A percentile compares a stretch with the other conserved stretches of the same genome.
Evolutionary conservation across 2,113 vertebrate genomes (phyloP).

Genomic region (Tragulus kanchil): DNA sequence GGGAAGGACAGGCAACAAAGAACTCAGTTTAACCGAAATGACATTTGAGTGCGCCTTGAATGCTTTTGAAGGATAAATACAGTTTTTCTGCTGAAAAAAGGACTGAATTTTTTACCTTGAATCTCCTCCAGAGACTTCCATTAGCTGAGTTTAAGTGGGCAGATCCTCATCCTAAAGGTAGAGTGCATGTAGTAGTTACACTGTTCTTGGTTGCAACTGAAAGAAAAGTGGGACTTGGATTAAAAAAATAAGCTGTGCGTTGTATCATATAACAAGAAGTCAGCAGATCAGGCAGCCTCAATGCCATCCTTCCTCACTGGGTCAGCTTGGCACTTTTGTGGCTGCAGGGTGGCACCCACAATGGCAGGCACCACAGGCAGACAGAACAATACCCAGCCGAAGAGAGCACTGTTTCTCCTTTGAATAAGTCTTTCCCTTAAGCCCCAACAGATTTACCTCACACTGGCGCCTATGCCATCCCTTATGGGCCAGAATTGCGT

Average conservation of each 20-base stretch:
- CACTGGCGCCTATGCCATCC: not conserved
- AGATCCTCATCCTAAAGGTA: not conserved
- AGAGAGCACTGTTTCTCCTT: not conserved
- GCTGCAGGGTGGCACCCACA: not conserved
- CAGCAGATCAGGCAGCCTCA: too few relatives aligned
- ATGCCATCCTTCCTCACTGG: not conserved
- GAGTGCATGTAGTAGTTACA: not conserved
- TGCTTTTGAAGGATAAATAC: not conserved
- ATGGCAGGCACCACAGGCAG: not conserved
- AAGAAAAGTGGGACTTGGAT: not conserved
- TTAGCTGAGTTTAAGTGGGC: not conserved
- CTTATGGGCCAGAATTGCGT: not conserved
- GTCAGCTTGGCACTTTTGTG: not conserved
- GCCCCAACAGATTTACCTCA: not conserved
- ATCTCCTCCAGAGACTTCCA: conserved; percentile 32
- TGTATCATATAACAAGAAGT: not conserved
- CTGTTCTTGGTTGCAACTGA: not conserved
- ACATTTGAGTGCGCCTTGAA: conserved; percentile 12
- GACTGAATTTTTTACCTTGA: not conserved
- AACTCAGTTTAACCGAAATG: not conserved
- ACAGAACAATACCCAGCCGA: not conserved
- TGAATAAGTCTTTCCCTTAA: not conserved
- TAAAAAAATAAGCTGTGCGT: not conserved
- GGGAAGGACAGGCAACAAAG: not conserved
- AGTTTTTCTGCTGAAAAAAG: not conserved